Base-by-base conservation (phyloP, 2,888 invertebrate genomes). In the Lasioglossum villosulum region DNA sequence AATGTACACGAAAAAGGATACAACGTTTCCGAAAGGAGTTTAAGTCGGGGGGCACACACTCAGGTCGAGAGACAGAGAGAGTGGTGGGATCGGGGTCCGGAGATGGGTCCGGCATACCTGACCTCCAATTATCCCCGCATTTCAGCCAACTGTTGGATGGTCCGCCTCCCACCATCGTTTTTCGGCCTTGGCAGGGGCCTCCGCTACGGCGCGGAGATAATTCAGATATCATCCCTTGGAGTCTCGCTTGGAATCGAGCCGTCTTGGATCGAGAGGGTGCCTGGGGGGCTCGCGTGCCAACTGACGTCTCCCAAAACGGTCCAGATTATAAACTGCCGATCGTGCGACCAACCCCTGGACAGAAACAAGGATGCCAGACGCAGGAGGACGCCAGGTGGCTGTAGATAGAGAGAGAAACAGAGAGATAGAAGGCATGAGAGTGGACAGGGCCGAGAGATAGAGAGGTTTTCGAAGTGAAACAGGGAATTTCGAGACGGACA, bases 161-260 rank as follows among this genome's bases (percentile, higher is more conserved):
- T 52, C 23, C 87, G 75, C 75, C 75, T 76, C 71, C 76, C 72
- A 71, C 39, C 75, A 45, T 74, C 48, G 72, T 56, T 66, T 63
- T 81, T 78, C 79, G 79, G 80, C 74, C 82, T 90, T 86, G 87
- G 86, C 89, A 86, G 88, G 30, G 34, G 86, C 87, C 89, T 84
- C 84, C 87, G 56, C 78, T 85, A 88, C 82, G 27, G 82, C 71
- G 78, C 79, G 78, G 86, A 90, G 92, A 93, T 93, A 93, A 93
- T 93, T 93, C 91, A 93, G 93, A 93, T 93, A 93, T 93, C 93
- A 93, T 93, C 93, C 93, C 92, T 89, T 84, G 89, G 90, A 90
- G 91, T 87, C 90, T 87, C 74, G 66, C 83, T 56, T 19, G 16
- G 30, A 87, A 86, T 89, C 83, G 82, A 84, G 82, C 83, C 86